Evolutionary conservation across 2,888 invertebrate species (phyloP).

Genomic region (Drosophila sordidapex): DNA sequence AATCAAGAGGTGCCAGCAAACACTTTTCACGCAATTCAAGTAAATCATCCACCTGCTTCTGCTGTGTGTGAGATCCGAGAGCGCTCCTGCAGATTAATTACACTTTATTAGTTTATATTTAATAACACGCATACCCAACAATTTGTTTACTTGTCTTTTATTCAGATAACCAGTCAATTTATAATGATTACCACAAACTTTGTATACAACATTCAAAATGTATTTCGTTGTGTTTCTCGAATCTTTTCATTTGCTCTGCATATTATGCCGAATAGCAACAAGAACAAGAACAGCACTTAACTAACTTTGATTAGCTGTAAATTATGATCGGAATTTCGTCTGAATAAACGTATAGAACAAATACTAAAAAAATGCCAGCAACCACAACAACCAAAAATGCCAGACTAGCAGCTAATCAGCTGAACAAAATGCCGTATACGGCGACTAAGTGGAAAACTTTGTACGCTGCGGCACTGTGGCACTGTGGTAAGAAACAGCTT

Average conservation of each 20-base stretch:
- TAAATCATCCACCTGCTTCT: background rate
- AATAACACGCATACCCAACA: slow-evolving; percentile 13
- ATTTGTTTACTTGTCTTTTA: slow-evolving; percentile 25
- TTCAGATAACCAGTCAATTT: slow-evolving; percentile 11
- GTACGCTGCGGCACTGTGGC: background rate
- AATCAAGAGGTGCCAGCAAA: slow-evolving; percentile 9
- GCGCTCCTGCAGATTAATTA: background rate
- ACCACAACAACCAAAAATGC: slow-evolving; percentile 13
- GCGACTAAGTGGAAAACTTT: slow-evolving; percentile 34
- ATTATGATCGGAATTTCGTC: slow-evolving; percentile 25
- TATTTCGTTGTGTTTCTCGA: background rate
- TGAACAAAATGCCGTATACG: slow-evolving; percentile 41
- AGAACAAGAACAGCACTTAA: slow-evolving; percentile 15
- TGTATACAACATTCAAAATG: slow-evolving; percentile 20
- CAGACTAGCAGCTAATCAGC: slow-evolving; percentile 45
- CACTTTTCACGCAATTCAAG: slow-evolving; percentile 18
- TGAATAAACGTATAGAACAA: slow-evolving; percentile 2
- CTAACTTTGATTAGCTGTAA: slow-evolving; percentile 42
- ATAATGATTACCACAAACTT: slow-evolving; percentile 20
- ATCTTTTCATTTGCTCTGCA: background rate
- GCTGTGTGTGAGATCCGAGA: background rate
- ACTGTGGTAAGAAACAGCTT: slow-evolving; percentile 16
- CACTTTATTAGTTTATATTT: background rate
- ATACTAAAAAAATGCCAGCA: background rate
- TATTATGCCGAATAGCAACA: background rate